Conservation (phyloP, 2,888 invertebrate species). For the Volucella zonaria region DNA sequence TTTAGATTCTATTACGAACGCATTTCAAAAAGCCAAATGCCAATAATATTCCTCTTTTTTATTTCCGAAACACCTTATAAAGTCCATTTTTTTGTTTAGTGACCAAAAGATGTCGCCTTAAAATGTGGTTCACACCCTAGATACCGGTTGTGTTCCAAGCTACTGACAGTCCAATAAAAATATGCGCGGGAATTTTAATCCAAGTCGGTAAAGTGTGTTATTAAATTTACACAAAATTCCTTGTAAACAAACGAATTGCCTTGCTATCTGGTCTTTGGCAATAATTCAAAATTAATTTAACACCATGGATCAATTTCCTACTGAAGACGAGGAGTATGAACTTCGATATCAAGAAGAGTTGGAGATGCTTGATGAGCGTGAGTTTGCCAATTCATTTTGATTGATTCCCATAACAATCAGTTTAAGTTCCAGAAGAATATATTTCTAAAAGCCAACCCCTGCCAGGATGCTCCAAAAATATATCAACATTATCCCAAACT, state of each 20-base stretch:
- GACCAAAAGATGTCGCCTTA: too few species aligned
- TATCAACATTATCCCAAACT: conserved; percentile 3
- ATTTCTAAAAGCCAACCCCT: conserved; percentile 22
- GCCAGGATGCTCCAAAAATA: conserved; percentile 54
- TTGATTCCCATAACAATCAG: not conserved
- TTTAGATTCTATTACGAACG: too few species aligned
- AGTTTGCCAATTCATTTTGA: conserved; percentile 10
- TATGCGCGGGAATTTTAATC: conserved; percentile 44
- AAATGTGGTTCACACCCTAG: too few species aligned
- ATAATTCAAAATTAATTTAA: not conserved
- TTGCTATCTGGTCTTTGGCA: not conserved
- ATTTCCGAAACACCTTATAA: too few species aligned
- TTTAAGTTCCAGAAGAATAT: conserved; percentile 40
- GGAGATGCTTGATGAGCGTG: conserved; percentile 85
- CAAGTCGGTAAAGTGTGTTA: not conserved
- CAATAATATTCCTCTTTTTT: too few species aligned
- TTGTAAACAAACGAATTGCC: not conserved
- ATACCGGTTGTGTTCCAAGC: not conserved
- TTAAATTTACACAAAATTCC: not conserved
- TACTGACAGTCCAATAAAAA: conserved; percentile 20
- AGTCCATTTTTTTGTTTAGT: too few species aligned
- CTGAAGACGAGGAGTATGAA: conserved; percentile 87
- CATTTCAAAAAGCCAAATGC: too few species aligned
- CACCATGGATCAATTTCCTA: conserved; percentile 81
- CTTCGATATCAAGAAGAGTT: conserved; percentile 88